Evolutionary conservation across 2,888 invertebrate genomes (phyloP).

Genomic region (Zele albiditarsus): DNA sequence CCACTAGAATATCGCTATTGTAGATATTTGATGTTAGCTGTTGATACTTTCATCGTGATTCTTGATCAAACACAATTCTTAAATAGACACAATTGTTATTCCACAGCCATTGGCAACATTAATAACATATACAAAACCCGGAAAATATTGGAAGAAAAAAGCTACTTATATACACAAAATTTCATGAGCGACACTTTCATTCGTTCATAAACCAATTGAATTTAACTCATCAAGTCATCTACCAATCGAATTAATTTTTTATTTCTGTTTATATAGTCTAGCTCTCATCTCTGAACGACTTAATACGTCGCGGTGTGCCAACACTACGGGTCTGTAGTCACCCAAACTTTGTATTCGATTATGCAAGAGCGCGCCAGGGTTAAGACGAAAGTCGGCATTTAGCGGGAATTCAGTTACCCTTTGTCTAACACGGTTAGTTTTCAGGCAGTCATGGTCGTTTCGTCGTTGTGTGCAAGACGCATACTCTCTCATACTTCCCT

Average conservation of each 20-base stretch:
- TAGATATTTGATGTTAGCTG: neutral
- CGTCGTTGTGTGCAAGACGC: conserved; percentile 9
- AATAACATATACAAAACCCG: neutral
- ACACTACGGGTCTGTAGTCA: conserved; percentile 44
- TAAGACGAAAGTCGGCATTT: conserved; percentile 64
- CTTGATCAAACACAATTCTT: conserved; percentile 11
- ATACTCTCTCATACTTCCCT: conserved; percentile 26
- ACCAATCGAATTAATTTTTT: neutral
- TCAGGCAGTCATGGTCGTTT: conserved; percentile 51
- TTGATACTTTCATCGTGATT: neutral
- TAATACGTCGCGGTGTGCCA: conserved; percentile 16
- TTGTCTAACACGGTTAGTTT: conserved; percentile 63
- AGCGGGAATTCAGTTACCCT: conserved; percentile 65
- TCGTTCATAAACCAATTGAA: neutral
- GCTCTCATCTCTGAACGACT: neutral
- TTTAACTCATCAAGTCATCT: neutral
- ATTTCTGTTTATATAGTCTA: neutral
- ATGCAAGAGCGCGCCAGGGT: conserved; percentile 45
- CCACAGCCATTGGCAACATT: neutral
- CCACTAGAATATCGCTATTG: conserved; percentile 20
- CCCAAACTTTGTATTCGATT: conserved; percentile 54
- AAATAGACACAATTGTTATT: neutral
- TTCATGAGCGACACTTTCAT: neutral
- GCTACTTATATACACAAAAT: neutral
- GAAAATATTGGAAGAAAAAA: neutral